Evolutionary conservation across 2,888 invertebrate species (phyloP).

Genomic region (Tenodera sinensis): DNA sequence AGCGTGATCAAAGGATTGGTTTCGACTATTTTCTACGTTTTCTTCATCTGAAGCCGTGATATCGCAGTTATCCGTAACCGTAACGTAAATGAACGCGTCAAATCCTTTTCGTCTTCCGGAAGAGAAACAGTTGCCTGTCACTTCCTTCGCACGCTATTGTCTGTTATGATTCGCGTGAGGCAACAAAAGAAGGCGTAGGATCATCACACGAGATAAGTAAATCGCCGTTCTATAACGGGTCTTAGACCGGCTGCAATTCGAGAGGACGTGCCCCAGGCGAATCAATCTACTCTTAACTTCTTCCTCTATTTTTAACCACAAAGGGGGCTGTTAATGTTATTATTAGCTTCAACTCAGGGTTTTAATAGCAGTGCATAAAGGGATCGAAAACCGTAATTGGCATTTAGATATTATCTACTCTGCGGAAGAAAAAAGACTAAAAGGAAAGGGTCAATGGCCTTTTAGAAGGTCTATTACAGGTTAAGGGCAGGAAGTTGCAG

Average conservation of each 20-base stretch:
- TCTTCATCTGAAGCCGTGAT: not conserved
- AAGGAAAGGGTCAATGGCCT: too few relatives aligned
- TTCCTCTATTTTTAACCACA: too few relatives aligned
- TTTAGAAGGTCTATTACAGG: too few relatives aligned
- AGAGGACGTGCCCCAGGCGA: not conserved
- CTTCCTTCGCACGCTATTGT: not conserved
- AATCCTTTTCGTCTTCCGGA: not conserved
- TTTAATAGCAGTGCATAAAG: too few relatives aligned
- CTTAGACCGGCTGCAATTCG: not conserved
- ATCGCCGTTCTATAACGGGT: not conserved
- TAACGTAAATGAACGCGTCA: not conserved
- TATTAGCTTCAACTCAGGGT: too few relatives aligned
- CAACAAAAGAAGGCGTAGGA: not conserved
- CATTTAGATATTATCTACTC: too few relatives aligned
- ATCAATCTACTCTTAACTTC: not conserved
- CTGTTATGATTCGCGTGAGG: not conserved
- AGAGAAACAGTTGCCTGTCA: not conserved
- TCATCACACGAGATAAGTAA: not conserved
- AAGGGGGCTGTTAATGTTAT: too few relatives aligned
- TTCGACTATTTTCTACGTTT: not conserved
- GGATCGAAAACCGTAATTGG: too few relatives aligned
- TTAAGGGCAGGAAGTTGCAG: too few relatives aligned
- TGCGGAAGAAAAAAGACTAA: too few relatives aligned
- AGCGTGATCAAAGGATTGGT: too few relatives aligned
- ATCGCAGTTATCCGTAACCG: not conserved